A percentile compares a stretch with the other conserved stretches of the same genome.
Conservation (phyloP, 2,888 invertebrate genomes). For the Stenchaetothrips biformis region DNA sequence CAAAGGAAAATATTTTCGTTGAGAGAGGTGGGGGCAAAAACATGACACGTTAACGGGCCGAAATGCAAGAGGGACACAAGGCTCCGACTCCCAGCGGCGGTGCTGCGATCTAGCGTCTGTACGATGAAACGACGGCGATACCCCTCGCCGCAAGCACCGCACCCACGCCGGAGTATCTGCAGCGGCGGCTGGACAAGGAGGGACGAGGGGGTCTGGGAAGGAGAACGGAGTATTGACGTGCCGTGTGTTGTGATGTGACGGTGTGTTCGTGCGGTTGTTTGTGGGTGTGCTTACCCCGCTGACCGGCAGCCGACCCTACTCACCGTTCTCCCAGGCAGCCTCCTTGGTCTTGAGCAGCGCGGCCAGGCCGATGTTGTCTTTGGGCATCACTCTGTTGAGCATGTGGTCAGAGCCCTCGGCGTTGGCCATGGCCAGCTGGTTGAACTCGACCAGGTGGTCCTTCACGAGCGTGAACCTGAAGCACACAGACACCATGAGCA, state of each 20-base stretch:
- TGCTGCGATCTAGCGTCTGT: not conserved
- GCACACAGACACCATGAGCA: conserved; percentile 36
- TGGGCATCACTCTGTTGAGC: conserved; percentile 98
- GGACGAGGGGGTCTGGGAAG: not conserved
- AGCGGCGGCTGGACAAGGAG: not conserved
- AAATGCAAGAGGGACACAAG: not conserved
- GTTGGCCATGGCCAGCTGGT: conserved; percentile 96
- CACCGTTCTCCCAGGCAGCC: conserved; percentile 86
- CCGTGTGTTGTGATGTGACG: not conserved
- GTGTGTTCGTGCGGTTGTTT: not conserved
- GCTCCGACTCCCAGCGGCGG: not conserved
- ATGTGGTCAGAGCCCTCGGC: conserved; percentile 97
- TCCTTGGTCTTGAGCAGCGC: conserved; percentile 93
- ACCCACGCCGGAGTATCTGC: too few species aligned
- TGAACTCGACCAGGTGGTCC: conserved; percentile 96
- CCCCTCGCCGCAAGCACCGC: not conserved
- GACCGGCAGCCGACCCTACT: conserved; percentile 40
- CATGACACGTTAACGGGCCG: not conserved
- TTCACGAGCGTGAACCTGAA: conserved; percentile 87
- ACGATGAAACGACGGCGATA: not conserved
- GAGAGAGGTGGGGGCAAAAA: not conserved
- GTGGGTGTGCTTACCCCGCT: not conserved
- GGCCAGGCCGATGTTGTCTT: conserved; percentile 96
- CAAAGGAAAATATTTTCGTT: not conserved
- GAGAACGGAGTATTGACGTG: not conserved